phyloP scores from a whole-genome alignment of 2,113 vertebrate genomes.

The Enhydra lutris region DNA sequence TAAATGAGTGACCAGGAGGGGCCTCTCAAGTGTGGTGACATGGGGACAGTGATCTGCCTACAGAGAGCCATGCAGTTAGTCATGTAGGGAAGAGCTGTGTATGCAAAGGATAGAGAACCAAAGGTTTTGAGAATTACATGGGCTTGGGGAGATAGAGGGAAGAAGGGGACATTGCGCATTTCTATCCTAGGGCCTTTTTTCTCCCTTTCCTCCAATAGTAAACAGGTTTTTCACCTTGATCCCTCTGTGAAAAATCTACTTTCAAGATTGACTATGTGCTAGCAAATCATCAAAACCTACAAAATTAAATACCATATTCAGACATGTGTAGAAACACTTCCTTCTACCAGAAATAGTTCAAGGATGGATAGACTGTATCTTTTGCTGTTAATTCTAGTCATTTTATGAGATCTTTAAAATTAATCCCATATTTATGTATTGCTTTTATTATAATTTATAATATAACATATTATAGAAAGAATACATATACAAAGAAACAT shows the following conservation, averaged over 20 bases:
- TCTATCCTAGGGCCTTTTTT: not conserved
- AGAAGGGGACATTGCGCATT: not conserved
- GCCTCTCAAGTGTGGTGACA: not conserved
- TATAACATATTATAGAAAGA: too few relatives aligned
- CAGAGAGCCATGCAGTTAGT: not conserved
- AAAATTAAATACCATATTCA: not conserved
- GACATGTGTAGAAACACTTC: not conserved
- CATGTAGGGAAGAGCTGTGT: not conserved
- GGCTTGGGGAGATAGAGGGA: not conserved
- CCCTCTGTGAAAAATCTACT: not conserved
- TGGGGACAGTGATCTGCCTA: too few relatives aligned
- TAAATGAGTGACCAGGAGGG: not conserved
- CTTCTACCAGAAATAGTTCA: not conserved
- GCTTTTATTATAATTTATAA: conserved; percentile 9
- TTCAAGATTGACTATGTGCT: not conserved
- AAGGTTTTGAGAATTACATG: not conserved
- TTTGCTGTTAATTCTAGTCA: not conserved
- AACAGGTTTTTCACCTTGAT: not conserved
- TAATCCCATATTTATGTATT: not conserved
- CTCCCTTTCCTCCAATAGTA: not conserved
- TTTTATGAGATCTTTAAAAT: not conserved
- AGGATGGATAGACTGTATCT: not conserved
- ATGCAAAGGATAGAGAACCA: not conserved
- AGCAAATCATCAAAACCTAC: not conserved
- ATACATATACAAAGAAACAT: too few relatives aligned